phyloP scores from a whole-genome alignment of 2,888 invertebrate genomes.

The Conops quadrifasciatus region DNA sequence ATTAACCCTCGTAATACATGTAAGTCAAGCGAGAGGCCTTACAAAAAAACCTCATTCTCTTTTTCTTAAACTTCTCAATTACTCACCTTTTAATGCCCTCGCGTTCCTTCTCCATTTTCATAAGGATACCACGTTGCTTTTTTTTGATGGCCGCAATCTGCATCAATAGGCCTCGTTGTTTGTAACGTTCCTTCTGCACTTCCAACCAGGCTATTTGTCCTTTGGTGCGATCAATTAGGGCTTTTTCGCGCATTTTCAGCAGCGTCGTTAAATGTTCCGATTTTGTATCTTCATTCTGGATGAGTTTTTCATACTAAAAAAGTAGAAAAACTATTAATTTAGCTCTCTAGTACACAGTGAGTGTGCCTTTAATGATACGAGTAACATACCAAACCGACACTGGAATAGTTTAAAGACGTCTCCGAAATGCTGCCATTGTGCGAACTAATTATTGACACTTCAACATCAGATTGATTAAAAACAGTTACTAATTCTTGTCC shows the following conservation, averaged over 20 bases:
- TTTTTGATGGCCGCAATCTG: constrained; percentile 72
- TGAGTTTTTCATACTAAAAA: constrained; percentile 69
- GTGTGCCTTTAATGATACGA: too few relatives aligned
- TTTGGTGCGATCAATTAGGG: constrained; percentile 73
- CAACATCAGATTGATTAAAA: constrained; percentile 52
- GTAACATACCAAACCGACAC: constrained; percentile 55
- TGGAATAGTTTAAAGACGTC: constrained; percentile 54
- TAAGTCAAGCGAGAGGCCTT: too few relatives aligned
- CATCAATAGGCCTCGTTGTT: constrained; percentile 69
- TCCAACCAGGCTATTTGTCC: constrained; percentile 73
- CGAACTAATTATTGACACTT: constrained; percentile 45
- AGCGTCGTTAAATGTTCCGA: constrained; percentile 73
- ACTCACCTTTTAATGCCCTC: constrained; percentile 73
- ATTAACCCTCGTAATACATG: too few relatives aligned
- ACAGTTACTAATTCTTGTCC: constrained; percentile 51
- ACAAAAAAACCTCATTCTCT: too few relatives aligned
- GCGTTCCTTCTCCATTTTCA: constrained; percentile 74
- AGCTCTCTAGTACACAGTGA: too few relatives aligned
- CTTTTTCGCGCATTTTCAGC: constrained; percentile 74
- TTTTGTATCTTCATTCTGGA: constrained; percentile 74
- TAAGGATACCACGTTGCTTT: constrained; percentile 73
- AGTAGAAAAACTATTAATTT: background rate
- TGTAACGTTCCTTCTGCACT: constrained; percentile 71
- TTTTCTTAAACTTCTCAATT: background rate
- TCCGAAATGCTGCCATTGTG: constrained; percentile 50